Evolutionary conservation across 2,113 vertebrate species (phyloP).

Genomic region (Micronisus gabar): DNA sequence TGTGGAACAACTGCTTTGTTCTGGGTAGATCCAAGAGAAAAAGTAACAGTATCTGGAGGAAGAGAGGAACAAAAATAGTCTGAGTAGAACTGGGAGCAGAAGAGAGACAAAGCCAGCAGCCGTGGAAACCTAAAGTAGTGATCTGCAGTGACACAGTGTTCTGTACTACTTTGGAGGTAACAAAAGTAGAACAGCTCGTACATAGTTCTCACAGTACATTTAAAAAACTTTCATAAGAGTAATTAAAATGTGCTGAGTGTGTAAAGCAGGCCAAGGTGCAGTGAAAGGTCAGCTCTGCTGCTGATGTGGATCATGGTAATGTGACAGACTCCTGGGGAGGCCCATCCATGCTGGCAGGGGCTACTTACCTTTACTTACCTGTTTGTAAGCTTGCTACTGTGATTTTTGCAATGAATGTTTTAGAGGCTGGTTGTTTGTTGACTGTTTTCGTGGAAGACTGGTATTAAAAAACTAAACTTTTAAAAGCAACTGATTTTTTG

Average conservation of each 20-base stretch:
- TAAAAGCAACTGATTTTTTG: not conserved
- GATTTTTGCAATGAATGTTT: not conserved
- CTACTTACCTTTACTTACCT: not conserved
- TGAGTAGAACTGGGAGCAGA: not conserved
- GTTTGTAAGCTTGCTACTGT: not conserved
- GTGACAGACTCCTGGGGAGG: not conserved
- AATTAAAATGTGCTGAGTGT: not conserved
- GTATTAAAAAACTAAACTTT: not conserved
- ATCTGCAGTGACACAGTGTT: not conserved
- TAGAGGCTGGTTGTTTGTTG: not conserved
- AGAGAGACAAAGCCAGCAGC: not conserved
- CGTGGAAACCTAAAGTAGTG: not conserved
- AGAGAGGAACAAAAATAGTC: not conserved
- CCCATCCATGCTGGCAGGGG: rapidly evolving
- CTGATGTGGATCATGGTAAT: not conserved
- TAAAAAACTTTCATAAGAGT: not conserved
- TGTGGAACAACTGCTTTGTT: not conserved
- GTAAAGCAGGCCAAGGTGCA: not conserved
- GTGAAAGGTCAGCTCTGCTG: not conserved
- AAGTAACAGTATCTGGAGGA: not conserved
- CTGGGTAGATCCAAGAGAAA: not conserved
- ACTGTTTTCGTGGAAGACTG: not conserved
- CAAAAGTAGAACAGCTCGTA: not conserved
- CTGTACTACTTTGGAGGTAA: not conserved
- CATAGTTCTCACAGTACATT: not conserved